Evolutionary conservation across 1,140 invertebrate genomes (phyloP).

Genomic region (Diorhabda elongata): DNA sequence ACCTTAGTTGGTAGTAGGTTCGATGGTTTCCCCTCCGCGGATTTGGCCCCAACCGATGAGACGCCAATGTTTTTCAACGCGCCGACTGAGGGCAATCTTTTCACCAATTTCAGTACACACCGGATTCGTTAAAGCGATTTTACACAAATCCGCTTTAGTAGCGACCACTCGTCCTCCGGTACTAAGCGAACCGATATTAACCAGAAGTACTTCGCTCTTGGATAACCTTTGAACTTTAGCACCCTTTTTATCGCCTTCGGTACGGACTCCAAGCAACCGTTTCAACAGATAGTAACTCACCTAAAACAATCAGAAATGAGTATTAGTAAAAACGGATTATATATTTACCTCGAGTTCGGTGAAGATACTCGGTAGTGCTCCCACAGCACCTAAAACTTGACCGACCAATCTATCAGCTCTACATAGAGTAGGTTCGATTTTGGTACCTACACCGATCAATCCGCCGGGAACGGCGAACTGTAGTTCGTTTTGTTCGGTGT

Average conservation of each 20-base stretch:
- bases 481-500: constrained; percentile 97
- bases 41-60: constrained; percentile 98
- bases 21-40: constrained; percentile 84
- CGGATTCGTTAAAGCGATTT: constrained; percentile 94
- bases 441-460: constrained; percentile 97
- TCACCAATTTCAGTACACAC: constrained; percentile 98
- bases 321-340: constrained; percentile 2
- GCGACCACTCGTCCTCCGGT: constrained; percentile 95
- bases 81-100: constrained; percentile 95
- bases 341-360: constrained; percentile 83
- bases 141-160: constrained; percentile 96
- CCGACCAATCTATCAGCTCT: constrained; percentile 97
- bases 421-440: constrained; percentile 97
- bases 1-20: constrained; percentile 53
- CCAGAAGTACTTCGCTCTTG: constrained; percentile 87
- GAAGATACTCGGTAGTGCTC: constrained; percentile 94
- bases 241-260: constrained; percentile 98
- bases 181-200: constrained; percentile 98
- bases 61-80: constrained; percentile 99
- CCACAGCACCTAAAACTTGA: constrained; percentile 96
- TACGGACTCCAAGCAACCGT: constrained; percentile 92
- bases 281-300: constrained; percentile 95
- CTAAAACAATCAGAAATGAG: constrained; percentile 20
- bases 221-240: constrained; percentile 91
- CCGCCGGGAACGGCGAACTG: constrained; percentile 99